Evolutionary conservation across 1,140 invertebrate species (phyloP).

Genomic region (Bombus superbus): DNA sequence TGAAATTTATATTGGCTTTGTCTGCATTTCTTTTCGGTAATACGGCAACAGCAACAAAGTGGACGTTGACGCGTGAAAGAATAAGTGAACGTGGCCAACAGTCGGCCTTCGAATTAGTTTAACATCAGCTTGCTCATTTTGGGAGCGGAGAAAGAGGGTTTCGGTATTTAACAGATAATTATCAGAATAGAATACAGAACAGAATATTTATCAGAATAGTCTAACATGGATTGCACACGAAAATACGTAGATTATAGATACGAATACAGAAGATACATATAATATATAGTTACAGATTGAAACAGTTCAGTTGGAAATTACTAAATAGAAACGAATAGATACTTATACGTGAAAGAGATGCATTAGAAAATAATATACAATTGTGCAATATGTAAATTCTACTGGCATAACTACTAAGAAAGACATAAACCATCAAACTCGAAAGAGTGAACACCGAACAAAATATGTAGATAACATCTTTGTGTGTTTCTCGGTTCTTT

Average conservation of each 20-base stretch:
- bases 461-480: not conserved
- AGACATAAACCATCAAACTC: slow-evolving; percentile 15
- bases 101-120: not conserved
- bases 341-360: not conserved
- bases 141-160: not conserved
- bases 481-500: not conserved
- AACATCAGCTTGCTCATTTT: not conserved
- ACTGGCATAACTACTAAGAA: slow-evolving; percentile 16
- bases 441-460: not conserved
- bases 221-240: not conserved
- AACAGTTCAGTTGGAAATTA: not conserved
- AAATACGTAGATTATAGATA: not conserved
- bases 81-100: not conserved
- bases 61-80: not conserved
- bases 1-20: not conserved
- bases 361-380: slow-evolving; percentile 17
- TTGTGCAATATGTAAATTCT: slow-evolving; percentile 12
- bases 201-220: too few relatives aligned
- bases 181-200: not conserved
- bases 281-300: not conserved
- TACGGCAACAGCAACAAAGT: not conserved
- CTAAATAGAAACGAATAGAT: slow-evolving; percentile 3
- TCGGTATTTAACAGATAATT: too few relatives aligned
- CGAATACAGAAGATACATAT: not conserved
- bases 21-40: not conserved